These are phyloP conservation scores for Camptogramma bilineatum DNA, from an alignment of 2,888 invertebrate genomes.

Conservation along the genomic window DNA sequence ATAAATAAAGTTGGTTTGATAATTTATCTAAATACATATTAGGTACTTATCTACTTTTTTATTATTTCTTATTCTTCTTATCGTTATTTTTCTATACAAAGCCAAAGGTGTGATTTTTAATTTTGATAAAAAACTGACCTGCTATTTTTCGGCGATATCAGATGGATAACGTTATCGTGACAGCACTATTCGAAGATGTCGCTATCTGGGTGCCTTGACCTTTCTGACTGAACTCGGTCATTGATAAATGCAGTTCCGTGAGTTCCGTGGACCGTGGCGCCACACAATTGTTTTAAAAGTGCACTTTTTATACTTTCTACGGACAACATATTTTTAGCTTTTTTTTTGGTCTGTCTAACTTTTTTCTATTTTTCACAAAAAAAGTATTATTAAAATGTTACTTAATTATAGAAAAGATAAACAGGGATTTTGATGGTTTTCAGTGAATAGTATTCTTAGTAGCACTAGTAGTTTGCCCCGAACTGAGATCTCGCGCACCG, in stretches of 20 bases:
- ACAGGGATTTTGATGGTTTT: too few relatives aligned
- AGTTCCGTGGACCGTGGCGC: constrained; percentile 31
- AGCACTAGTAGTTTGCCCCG: too few relatives aligned
- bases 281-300: constrained; percentile 14
- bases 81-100: neutral
- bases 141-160: constrained; percentile 10
- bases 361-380: too few relatives aligned
- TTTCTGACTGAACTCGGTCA: constrained; percentile 39
- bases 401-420: too few relatives aligned
- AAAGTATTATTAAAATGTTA: too few relatives aligned
- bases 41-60: neutral
- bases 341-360: neutral
- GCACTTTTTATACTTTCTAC: constrained; percentile 10
- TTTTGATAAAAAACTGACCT: constrained; percentile 5
- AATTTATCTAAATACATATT: neutral
- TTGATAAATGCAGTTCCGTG: constrained; percentile 40
- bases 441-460: too few relatives aligned
- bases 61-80: neutral
- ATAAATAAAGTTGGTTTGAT: too few relatives aligned
- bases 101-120: neutral
- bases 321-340: neutral
- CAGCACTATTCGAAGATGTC: constrained; percentile 23
- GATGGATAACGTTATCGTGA: constrained; percentile 3
- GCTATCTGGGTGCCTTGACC: constrained; percentile 46
- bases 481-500: too few relatives aligned